Percentiles rank a stretch among this genome's conserved stretches.
Evolutionary conservation across 2,888 invertebrate species (phyloP).

Genomic region (Pteria penguin): DNA sequence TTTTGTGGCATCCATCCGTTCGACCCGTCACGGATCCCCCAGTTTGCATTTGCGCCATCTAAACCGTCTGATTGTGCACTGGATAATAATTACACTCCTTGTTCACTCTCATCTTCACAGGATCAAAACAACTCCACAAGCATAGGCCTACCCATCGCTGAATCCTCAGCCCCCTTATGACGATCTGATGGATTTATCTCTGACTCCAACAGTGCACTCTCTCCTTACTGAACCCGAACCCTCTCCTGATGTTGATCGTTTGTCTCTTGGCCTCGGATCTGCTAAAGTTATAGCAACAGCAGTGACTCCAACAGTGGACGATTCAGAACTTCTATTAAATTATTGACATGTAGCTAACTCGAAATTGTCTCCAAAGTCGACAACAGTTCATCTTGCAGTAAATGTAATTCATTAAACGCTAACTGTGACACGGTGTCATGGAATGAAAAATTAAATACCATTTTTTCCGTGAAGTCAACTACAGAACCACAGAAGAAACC

Average conservation of each 20-base stretch:
- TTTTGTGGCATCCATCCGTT: constrained; percentile 20
- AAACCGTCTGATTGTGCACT: constrained; percentile 6
- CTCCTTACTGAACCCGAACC: not conserved
- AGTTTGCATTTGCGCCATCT: constrained; percentile 5
- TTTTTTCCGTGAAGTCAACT: not conserved
- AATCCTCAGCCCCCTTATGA: not conserved
- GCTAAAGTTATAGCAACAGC: not conserved
- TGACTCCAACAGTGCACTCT: not conserved
- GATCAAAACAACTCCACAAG: not conserved
- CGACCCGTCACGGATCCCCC: not conserved
- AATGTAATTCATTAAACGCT: not conserved
- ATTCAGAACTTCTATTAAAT: not conserved
- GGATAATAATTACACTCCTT: too few species aligned
- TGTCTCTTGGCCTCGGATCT: not conserved
- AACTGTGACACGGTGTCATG: constrained; percentile 1
- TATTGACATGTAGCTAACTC: not conserved
- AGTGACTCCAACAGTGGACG: not conserved
- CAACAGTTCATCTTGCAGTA: not conserved
- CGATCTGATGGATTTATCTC: not conserved
- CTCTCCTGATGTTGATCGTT: not conserved
- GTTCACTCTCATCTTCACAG: too few species aligned
- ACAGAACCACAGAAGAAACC: not conserved
- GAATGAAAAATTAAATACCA: constrained; percentile 12
- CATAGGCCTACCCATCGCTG: not conserved
- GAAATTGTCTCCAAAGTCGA: too few species aligned